Base-by-base conservation (phyloP, 2,113 vertebrate genomes). In the Gymnogyps californianus region DNA sequence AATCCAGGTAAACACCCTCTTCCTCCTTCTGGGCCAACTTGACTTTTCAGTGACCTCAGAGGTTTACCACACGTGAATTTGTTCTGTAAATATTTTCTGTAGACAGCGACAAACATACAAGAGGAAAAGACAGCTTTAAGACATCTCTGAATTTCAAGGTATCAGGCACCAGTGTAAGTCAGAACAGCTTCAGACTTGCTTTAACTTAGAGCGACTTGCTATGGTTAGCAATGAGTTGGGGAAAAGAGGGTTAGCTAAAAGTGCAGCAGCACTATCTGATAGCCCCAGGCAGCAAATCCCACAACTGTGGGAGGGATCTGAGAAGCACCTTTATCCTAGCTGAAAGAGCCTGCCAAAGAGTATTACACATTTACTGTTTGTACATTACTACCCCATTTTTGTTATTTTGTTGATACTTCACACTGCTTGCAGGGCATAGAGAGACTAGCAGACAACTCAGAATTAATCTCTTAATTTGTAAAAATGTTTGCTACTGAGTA, bases 1-100 rank as follows among this genome's bases (percentile, higher is more conserved):
- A 99, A 98, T 91, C 99, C 98, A 99, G 99, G 99, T 99, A 98
- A 98, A 80, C 17, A 79, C 79, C 10, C 15, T 82, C 82, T 47
- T 71, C 80, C 71, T 90, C 62, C 44, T 15, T 74, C 89, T 44
- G 75, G 55, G 74, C 82, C 94, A 80, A 10, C 82, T 67, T 65
- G 85, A 40, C 92, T 89, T 94, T 36, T 54, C 90, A 67, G 59
- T 83, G 79, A 80, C 86, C 95, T 94, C 89, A 66, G 46, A 85
- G 70, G 78, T 75, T 92, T 85, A 32, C 78, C 84, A 62, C 72
- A 51, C 22, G 1, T 38, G 17, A 22, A 51, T 83, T 65, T 74
- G 84, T 61, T 96, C 61, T 94, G 87, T 93, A 77, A 95, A 93
- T 95, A 62, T 84, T 96, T 87, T 65, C 75, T 74, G 70, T 80